Evolutionary conservation across 2,888 invertebrate species (phyloP).

Genomic region (Hesperia comma): DNA sequence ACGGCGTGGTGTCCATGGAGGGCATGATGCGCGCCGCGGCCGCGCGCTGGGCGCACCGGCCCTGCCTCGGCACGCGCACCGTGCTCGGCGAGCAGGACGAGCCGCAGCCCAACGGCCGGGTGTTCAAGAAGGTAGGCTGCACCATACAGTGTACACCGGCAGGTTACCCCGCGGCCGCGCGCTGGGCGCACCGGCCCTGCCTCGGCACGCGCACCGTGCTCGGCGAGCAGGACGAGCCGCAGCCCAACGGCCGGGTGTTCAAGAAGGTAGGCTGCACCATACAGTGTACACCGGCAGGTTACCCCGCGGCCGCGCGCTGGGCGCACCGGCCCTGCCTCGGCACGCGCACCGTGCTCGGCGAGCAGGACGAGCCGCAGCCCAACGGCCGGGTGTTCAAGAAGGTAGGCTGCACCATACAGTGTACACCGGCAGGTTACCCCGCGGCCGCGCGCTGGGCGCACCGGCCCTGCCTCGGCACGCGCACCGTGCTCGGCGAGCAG

Average conservation of each 20-base stretch:
- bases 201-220: conserved; percentile 95
- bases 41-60: conserved; percentile 87
- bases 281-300: too few species aligned
- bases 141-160: too few species aligned
- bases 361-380: conserved; percentile 96
- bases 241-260: conserved; percentile 96
- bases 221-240: conserved; percentile 96
- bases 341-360: conserved; percentile 94
- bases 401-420: conserved; percentile 71
- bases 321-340: conserved; percentile 91
- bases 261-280: conserved; percentile 88
- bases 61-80: conserved; percentile 94
- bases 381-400: conserved; percentile 98
- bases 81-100: conserved; percentile 97
- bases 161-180: conserved; percentile 89
- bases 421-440: too few species aligned
- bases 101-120: conserved; percentile 95
- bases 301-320: conserved; percentile 90
- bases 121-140: conserved; percentile 93
- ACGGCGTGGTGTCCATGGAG: conserved; percentile 92
- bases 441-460: conserved; percentile 89
- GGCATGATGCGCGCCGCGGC: conserved; percentile 92
- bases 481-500: conserved; percentile 95
- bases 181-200: conserved; percentile 89
- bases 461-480: conserved; percentile 93